Percentiles rank a stretch among this genome's conserved stretches.
These are phyloP conservation scores for Leptopilina drosophilae DNA, from an alignment of 2,888 invertebrate species.

Conservation along the genomic window DNA sequence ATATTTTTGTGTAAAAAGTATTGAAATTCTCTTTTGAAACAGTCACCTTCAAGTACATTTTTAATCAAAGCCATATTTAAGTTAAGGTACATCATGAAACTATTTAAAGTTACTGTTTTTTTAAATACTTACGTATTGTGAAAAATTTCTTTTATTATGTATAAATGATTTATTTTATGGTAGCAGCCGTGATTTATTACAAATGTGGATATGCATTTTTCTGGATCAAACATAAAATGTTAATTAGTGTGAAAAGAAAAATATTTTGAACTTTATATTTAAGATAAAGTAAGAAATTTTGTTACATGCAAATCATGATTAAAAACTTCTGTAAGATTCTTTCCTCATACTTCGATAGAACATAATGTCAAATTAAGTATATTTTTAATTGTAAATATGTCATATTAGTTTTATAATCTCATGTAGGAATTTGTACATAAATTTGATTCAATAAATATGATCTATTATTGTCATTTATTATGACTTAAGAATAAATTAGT, in stretches of 20 bases:
- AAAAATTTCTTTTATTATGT: too few relatives aligned
- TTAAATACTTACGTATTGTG: too few relatives aligned
- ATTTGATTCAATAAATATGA: not conserved
- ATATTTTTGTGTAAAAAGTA: not conserved
- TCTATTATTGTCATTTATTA: constrained; percentile 9
- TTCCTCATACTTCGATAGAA: not conserved
- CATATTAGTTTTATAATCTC: not conserved
- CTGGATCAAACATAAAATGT: too few relatives aligned
- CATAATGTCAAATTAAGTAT: not conserved
- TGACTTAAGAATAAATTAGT: not conserved
- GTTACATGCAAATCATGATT: not conserved
- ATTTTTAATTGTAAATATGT: constrained; percentile 27
- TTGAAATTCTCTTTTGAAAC: not conserved
- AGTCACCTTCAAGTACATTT: not conserved
- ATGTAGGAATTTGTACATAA: constrained; percentile 34
- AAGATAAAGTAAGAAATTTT: too few relatives aligned
- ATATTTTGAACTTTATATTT: too few relatives aligned
- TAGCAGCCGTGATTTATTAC: too few relatives aligned
- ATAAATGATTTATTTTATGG: too few relatives aligned
- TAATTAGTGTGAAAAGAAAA: too few relatives aligned
- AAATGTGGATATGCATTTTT: too few relatives aligned
- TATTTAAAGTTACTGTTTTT: too few relatives aligned
- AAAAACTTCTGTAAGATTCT: not conserved
- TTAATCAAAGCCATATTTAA: too few relatives aligned
- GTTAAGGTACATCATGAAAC: too few relatives aligned